Evolutionary conservation across 2,113 vertebrate genomes (phyloP).

Genomic region (Chionis minor): DNA sequence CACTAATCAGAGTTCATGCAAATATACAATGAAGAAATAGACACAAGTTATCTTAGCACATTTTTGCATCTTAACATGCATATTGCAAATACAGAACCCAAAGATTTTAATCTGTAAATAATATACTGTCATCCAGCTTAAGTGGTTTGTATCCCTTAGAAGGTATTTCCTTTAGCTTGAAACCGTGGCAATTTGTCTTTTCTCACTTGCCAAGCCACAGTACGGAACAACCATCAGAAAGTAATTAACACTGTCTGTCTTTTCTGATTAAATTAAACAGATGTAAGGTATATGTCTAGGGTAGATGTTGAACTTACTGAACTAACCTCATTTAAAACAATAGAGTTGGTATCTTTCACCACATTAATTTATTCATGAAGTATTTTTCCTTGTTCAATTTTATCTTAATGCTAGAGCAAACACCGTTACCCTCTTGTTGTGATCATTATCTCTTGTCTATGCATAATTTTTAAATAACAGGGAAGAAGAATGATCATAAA

Average conservation of each 20-base stretch:
- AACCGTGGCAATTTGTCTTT: slow-evolving; percentile 62
- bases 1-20: neutral
- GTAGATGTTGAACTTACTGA: neutral
- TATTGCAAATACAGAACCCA: neutral
- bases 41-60: neutral
- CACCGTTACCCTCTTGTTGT: neutral
- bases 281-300: slow-evolving; percentile 34
- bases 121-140: neutral
- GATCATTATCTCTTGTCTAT: neutral
- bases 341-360: slow-evolving; percentile 27
- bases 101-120: neutral
- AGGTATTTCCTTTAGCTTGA: slow-evolving; percentile 37
- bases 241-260: slow-evolving; percentile 61
- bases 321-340: neutral
- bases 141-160: neutral
- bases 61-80: neutral
- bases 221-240: slow-evolving; percentile 57
- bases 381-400: slow-evolving; percentile 36
- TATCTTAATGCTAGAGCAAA: slow-evolving; percentile 29
- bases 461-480: neutral
- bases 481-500: neutral
- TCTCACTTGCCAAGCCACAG: slow-evolving; percentile 62
- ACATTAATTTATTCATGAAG: slow-evolving; percentile 20
- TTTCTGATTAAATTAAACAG: slow-evolving; percentile 49
- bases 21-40: neutral